A percentile compares a stretch with the other conserved stretches of the same genome.
Evolutionary conservation across 2,888 invertebrate genomes (phyloP).

Genomic region (Aelia acuminata): DNA sequence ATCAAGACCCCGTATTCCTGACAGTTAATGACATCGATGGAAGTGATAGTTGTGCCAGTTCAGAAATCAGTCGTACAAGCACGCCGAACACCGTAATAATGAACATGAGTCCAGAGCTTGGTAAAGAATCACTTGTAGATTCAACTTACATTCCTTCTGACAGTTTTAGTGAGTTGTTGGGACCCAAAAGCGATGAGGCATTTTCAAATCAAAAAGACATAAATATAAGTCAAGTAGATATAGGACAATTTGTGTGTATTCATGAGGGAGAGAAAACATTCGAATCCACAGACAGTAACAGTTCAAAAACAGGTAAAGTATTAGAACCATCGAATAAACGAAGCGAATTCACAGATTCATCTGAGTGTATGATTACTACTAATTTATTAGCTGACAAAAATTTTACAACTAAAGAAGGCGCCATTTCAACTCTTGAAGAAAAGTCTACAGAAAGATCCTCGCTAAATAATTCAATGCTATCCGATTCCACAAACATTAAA

Average conservation of each 20-base stretch:
- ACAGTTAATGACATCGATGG: not conserved
- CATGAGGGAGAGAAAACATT: not conserved
- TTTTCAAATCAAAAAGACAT: slow-evolving; percentile 12
- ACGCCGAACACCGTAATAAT: slow-evolving; percentile 46
- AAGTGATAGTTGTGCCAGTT: slow-evolving; percentile 10
- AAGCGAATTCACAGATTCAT: not conserved
- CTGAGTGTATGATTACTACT: not conserved
- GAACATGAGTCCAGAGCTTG: not conserved
- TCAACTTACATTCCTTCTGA: slow-evolving; percentile 2
- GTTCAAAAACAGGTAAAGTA: not conserved
- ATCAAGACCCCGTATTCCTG: slow-evolving; percentile 1
- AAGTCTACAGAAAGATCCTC: not conserved
- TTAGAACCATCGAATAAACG: not conserved
- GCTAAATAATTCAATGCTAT: not conserved
- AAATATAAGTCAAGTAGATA: not conserved
- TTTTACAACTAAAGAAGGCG: not conserved
- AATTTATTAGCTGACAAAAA: not conserved
- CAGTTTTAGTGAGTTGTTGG: not conserved
- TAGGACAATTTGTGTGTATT: not conserved
- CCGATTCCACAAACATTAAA: not conserved
- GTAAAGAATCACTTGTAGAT: not conserved
- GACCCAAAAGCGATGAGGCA: not conserved
- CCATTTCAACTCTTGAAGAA: not conserved
- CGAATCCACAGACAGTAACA: not conserved
- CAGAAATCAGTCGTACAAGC: slow-evolving; percentile 25